phyloP scores from a whole-genome alignment of 1,140 invertebrate genomes.

The Hylyphantes graminicola region DNA sequence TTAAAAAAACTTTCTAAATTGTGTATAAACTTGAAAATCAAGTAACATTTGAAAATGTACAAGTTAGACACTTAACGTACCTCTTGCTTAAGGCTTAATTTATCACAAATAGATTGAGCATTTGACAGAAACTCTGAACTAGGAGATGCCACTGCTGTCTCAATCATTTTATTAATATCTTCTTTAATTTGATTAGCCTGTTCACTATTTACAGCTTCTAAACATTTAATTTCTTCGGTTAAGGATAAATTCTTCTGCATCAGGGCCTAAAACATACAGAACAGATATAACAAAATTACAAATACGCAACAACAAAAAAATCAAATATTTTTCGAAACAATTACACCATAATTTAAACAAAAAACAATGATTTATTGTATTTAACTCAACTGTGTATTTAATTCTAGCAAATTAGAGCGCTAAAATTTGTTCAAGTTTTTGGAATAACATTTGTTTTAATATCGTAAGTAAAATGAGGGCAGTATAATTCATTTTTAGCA shows the following conservation, averaged over 20 bases:
- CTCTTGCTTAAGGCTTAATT: conserved; percentile 52
- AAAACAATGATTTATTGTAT: no score
- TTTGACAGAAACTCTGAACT: conserved; percentile 39
- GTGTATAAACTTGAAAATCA: no score
- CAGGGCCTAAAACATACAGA: conserved; percentile 17
- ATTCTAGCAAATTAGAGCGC: no score
- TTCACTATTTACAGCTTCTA: conserved; percentile 55
- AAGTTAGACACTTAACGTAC: background rate
- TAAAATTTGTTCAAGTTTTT: no score
- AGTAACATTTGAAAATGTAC: no score
- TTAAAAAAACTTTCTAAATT: no score
- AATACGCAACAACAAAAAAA: background rate
- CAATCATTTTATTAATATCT: conserved; percentile 35
- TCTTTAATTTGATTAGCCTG: conserved; percentile 38
- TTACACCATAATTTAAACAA: no score
- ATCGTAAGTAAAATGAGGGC: no score
- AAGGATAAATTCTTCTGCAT: conserved; percentile 4
- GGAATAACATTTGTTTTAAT: no score
- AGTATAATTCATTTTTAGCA: no score
- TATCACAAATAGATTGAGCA: conserved; percentile 58
- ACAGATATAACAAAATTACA: background rate
- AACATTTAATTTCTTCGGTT: conserved; percentile 32
- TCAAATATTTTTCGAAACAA: background rate
- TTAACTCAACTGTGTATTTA: no score
- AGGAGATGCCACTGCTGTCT: background rate